Conservation (phyloP, 2,113 vertebrate genomes). For the Falcunculus frontatus region DNA sequence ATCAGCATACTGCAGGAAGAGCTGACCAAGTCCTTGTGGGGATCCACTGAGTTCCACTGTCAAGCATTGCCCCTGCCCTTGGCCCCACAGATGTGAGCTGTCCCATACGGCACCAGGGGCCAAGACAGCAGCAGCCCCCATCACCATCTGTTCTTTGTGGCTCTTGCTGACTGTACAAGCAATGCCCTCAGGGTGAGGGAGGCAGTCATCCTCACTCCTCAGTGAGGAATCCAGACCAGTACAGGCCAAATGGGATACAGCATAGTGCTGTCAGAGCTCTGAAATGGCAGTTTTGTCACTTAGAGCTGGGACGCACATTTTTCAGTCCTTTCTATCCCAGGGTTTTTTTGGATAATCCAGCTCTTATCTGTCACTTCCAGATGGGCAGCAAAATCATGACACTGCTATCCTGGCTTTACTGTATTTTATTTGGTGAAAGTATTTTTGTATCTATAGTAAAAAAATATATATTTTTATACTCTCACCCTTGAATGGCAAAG, state of each 20-base stretch:
- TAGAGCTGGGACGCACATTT: background rate
- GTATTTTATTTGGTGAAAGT: background rate
- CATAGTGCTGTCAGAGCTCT: background rate
- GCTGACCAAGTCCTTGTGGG: background rate
- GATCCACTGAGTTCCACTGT: rapidly evolving
- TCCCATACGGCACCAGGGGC: background rate
- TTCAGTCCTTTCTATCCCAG: background rate
- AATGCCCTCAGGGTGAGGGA: background rate
- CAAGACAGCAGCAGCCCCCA: background rate
- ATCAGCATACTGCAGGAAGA: rapidly evolving
- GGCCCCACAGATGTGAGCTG: rapidly evolving
- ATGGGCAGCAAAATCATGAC: background rate
- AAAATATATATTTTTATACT: background rate
- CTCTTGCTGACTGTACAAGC: rapidly evolving
- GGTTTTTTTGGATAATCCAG: background rate
- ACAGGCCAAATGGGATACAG: background rate
- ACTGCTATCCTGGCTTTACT: background rate
- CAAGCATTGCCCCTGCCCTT: rapidly evolving
- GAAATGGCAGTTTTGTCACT: background rate
- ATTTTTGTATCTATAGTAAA: background rate
- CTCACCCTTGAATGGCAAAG: background rate
- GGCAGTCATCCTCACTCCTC: background rate
- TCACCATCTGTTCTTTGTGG: background rate
- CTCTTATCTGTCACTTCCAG: background rate
- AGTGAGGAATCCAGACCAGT: background rate